Evolutionary conservation across 2,113 vertebrate genomes (phyloP).

Genomic region (Tragulus kanchil): DNA sequence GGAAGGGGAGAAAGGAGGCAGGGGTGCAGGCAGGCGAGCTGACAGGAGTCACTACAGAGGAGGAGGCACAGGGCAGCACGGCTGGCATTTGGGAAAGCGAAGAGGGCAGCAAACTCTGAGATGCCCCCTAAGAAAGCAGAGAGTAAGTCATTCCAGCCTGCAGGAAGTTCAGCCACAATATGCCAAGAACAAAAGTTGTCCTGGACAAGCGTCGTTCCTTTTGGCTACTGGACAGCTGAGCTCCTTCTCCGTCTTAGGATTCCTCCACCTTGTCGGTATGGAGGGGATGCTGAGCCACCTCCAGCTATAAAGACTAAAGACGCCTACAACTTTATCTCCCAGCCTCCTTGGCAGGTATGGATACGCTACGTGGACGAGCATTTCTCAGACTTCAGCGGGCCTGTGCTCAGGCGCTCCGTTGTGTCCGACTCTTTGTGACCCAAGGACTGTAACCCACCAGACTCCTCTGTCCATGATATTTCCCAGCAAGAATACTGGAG

Average conservation of each 20-base stretch:
- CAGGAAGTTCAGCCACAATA: background rate
- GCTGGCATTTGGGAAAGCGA: background rate
- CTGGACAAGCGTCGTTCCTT: background rate
- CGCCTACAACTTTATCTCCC: background rate
- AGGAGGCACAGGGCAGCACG: fast-evolving
- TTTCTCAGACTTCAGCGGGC: background rate
- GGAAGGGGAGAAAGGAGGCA: background rate
- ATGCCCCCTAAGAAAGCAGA: background rate
- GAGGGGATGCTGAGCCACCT: background rate
- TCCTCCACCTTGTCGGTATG: background rate
- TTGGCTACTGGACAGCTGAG: background rate
- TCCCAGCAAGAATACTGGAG: background rate
- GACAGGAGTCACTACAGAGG: background rate
- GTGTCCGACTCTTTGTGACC: background rate
- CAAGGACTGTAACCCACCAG: background rate
- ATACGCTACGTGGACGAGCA: background rate
- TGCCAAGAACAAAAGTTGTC: background rate
- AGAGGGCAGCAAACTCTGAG: background rate
- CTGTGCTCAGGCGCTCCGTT: background rate
- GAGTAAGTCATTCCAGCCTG: background rate
- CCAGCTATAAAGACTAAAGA: constrained; percentile 2
- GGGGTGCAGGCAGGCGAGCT: fast-evolving
- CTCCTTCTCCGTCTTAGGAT: background rate
- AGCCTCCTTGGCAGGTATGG: background rate
- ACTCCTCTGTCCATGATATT: background rate